Conservation (phyloP, 2,888 invertebrate species). For the Atethmia centrago region DNA sequence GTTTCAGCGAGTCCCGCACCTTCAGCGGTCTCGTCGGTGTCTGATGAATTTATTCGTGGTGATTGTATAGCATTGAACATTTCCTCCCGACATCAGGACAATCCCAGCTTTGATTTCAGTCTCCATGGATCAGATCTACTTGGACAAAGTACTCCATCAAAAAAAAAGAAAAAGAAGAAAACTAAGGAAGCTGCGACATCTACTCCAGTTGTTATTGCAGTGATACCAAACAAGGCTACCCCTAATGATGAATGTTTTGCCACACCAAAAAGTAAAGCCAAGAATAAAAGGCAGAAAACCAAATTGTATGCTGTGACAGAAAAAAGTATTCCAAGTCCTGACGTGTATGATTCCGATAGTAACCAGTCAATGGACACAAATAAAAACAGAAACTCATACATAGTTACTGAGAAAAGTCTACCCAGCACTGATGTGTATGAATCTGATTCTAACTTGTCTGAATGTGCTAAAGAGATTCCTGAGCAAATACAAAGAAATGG, state of each 20-base stretch:
- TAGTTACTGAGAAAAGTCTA: slow-evolving; percentile 82
- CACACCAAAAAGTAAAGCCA: slow-evolving; percentile 87
- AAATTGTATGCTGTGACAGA: slow-evolving; percentile 82
- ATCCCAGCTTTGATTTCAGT: slow-evolving; percentile 87
- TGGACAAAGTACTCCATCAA: slow-evolving; percentile 79
- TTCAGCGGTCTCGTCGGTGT: slow-evolving; percentile 87
- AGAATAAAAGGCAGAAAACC: slow-evolving; percentile 83
- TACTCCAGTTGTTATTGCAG: slow-evolving; percentile 73
- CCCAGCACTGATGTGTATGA: slow-evolving; percentile 89
- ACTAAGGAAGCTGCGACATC: slow-evolving; percentile 80
- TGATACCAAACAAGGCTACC: slow-evolving; percentile 61
- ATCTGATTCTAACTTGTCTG: slow-evolving; percentile 88
- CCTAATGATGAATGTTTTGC: slow-evolving; percentile 82
- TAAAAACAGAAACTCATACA: slow-evolving; percentile 76
- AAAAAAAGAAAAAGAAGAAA: slow-evolving; percentile 86
- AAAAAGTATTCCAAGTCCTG: slow-evolving; percentile 84
- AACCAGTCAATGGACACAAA: slow-evolving; percentile 81
- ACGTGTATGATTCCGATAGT: slow-evolving; percentile 91
- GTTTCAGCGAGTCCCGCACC: slow-evolving; percentile 86
- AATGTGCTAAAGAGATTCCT: slow-evolving; percentile 68
- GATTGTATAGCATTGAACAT: slow-evolving; percentile 89
- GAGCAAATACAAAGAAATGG: slow-evolving; percentile 60
- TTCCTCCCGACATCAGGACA: slow-evolving; percentile 81
- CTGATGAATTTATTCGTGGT: slow-evolving; percentile 88
- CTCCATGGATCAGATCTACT: slow-evolving; percentile 87